A percentile compares a stretch with the other conserved stretches of the same genome.
phyloP scores from a whole-genome alignment of 2,797 vertebrate species.

The Aselliscus stoliczkanus region DNA sequence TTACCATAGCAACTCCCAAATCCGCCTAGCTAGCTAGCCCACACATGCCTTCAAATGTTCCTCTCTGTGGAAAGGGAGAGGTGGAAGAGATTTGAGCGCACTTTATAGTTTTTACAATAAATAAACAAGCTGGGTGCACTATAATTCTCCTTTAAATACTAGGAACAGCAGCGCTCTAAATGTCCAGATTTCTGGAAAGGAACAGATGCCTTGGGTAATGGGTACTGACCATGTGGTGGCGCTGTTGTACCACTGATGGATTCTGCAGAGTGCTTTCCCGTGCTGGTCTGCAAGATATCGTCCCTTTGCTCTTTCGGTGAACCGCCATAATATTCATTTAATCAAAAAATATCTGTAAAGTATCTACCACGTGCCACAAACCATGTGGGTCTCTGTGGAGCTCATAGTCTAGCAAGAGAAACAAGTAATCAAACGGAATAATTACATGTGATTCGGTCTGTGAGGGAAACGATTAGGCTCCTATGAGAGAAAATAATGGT shows the following conservation, averaged over 20 bases:
- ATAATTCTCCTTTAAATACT: neutral
- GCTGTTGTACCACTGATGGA: constrained; percentile 53
- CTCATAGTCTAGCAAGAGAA: neutral
- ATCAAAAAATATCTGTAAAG: neutral
- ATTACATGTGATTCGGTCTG: neutral
- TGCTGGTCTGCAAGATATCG: neutral
- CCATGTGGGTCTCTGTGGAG: neutral
- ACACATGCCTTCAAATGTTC: neutral
- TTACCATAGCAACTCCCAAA: constrained; percentile 47
- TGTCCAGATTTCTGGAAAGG: neutral
- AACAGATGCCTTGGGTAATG: neutral
- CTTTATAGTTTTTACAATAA: neutral
- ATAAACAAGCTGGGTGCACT: neutral
- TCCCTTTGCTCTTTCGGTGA: neutral
- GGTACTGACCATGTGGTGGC: neutral
- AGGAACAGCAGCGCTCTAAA: neutral
- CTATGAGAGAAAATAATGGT: neutral
- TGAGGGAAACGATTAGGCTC: neutral
- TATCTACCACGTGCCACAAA: neutral
- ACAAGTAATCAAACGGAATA: neutral
- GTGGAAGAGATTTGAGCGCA: neutral
- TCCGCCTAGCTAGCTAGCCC: neutral
- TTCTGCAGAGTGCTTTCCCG: fast-evolving
- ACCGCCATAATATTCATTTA: neutral
- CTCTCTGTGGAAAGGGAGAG: neutral